These are phyloP conservation scores for Chouioia cunea DNA, from an alignment of 2,888 invertebrate species.

Conservation along the genomic window DNA sequence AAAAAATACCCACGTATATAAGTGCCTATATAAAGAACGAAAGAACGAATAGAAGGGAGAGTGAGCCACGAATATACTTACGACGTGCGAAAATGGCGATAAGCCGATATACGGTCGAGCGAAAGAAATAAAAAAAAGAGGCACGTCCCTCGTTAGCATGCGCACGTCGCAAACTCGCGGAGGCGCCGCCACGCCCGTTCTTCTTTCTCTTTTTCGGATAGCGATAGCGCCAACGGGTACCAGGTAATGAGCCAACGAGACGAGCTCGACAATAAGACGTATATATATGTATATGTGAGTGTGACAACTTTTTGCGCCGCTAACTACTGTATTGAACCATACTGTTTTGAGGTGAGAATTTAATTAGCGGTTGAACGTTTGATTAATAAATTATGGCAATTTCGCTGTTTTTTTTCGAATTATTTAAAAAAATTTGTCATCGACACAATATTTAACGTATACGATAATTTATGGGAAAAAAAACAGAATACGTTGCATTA, in stretches of 20 bases:
- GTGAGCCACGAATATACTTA: constrained; percentile 19
- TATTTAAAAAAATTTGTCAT: no score
- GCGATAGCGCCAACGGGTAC: constrained; percentile 18
- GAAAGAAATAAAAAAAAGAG: constrained; percentile 12
- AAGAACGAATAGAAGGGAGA: no score
- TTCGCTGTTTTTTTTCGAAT: no score
- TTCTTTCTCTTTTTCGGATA: not conserved
- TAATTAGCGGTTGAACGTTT: constrained; percentile 4
- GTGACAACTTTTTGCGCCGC: constrained; percentile 1
- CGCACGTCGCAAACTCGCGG: constrained; percentile 34
- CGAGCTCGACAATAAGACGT: constrained; percentile 22
- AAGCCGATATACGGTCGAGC: not conserved
- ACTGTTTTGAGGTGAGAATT: not conserved
- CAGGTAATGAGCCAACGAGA: constrained; percentile 20
- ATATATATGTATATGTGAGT: not conserved
- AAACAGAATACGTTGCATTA: no score
- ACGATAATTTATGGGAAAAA: no score
- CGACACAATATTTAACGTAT: no score
- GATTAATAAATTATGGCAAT: no score
- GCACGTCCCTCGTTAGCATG: constrained; percentile 45
- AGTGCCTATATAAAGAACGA: no score
- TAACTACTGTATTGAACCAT: constrained; percentile 27
- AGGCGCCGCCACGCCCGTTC: constrained; percentile 6
- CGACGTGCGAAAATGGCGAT: not conserved
- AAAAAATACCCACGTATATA: no score